These are phyloP conservation scores for Drosophila athabasca DNA, from an alignment of 1,140 invertebrate species.

Conservation along the genomic window DNA sequence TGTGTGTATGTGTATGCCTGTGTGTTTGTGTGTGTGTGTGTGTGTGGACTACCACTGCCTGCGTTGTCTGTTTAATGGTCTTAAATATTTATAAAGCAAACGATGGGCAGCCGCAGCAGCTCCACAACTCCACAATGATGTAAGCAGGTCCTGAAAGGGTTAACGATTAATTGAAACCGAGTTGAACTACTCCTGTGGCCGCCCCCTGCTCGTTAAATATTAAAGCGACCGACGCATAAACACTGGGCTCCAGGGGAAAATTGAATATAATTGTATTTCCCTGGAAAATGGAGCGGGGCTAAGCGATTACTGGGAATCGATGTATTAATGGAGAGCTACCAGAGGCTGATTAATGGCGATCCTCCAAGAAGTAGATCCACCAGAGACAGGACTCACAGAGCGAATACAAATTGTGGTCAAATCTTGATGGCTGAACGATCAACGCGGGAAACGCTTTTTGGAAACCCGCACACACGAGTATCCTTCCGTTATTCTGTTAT, in stretches of 20 bases:
- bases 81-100: slow-evolving; percentile 75
- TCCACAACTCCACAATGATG: slow-evolving; percentile 28
- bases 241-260: not conserved
- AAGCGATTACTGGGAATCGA: not conserved
- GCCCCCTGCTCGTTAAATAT: slow-evolving; percentile 24
- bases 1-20: too few relatives aligned
- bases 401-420: too few relatives aligned
- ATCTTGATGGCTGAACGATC: too few relatives aligned
- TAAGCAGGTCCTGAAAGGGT: slow-evolving; percentile 27
- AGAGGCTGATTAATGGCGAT: too few relatives aligned
- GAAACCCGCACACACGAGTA: too few relatives aligned
- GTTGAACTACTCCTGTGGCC: slow-evolving; percentile 32
- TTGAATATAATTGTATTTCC: slow-evolving; percentile 23
- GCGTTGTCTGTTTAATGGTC: slow-evolving; percentile 60
- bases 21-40: slow-evolving; percentile 8
- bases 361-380: too few relatives aligned
- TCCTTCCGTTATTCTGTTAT: too few relatives aligned
- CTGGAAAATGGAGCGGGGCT: not conserved
- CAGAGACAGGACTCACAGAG: too few relatives aligned
- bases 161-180: slow-evolving; percentile 52
- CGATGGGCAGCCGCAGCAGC: slow-evolving; percentile 42
- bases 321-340: not conserved
- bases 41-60: slow-evolving; percentile 1
- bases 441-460: too few relatives aligned
- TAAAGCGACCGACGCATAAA: slow-evolving; percentile 16